Evolutionary conservation across 2,888 invertebrate genomes (phyloP).

Genomic region (Nephrotoma flavescens): DNA sequence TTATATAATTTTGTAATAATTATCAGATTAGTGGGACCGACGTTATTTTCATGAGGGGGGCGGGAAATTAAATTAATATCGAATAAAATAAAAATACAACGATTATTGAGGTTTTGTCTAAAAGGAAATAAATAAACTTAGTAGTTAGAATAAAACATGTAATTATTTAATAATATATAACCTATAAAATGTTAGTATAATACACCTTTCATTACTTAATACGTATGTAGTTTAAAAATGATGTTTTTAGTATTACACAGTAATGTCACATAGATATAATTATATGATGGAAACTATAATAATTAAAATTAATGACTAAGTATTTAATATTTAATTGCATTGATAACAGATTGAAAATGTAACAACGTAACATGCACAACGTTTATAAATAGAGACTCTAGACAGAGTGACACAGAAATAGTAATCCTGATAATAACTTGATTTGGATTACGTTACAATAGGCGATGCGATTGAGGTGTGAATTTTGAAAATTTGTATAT

Average conservation of each 20-base stretch:
- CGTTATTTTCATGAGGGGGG: not conserved
- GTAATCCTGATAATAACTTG: not conserved
- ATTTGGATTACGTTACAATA: not conserved
- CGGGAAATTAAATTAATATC: not conserved
- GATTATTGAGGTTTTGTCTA: not conserved
- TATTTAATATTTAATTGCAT: not conserved
- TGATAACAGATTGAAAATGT: not conserved
- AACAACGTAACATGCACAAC: not conserved
- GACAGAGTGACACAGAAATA: not conserved
- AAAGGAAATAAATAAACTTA: not conserved
- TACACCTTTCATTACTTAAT: not conserved
- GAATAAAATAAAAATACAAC: constrained; percentile 2
- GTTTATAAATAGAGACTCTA: not conserved
- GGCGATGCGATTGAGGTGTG: not conserved
- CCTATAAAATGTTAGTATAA: not conserved
- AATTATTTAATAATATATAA: not conserved
- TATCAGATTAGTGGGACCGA: constrained; percentile 4
- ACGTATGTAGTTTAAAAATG: not conserved
- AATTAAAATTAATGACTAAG: not conserved
- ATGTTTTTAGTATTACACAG: not conserved
- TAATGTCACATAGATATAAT: not conserved
- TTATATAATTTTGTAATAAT: not conserved
- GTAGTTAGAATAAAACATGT: not conserved
- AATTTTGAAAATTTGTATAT: not conserved
- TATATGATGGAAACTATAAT: not conserved